phyloP scores from a whole-genome alignment of 2,797 vertebrate species.

The Oceanodroma leucorhoa region DNA sequence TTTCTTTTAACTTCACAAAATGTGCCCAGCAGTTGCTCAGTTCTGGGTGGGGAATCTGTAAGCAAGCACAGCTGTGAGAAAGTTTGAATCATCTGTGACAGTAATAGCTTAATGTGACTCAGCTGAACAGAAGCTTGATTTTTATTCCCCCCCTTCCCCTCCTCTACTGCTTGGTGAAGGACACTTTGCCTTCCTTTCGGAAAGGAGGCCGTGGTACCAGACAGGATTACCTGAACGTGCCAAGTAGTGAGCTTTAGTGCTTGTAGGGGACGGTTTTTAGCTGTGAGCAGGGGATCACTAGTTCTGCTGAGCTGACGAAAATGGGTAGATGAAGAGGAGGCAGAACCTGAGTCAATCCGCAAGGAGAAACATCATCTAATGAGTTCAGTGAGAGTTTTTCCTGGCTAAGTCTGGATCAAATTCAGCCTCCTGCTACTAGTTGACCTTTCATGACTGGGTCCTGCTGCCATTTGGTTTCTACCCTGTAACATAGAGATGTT shows the following conservation, averaged over 20 bases:
- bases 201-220: fast-evolving
- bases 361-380: background rate
- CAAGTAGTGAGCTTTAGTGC: fast-evolving
- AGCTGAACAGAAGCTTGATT: background rate
- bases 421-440: background rate
- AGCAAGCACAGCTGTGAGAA: background rate
- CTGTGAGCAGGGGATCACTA: background rate
- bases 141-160: background rate
- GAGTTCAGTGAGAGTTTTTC: background rate
- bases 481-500: fast-evolving
- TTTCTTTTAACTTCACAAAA: background rate
- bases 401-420: background rate
- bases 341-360: background rate
- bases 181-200: too few species aligned
- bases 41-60: background rate
- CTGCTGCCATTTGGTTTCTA: fast-evolving
- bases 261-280: fast-evolving
- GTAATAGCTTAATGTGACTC: background rate
- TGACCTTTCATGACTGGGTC: background rate
- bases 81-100: background rate
- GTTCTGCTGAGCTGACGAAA: background rate
- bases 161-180: background rate
- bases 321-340: background rate
- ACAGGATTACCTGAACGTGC: background rate
- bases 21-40: background rate